Percentiles rank a stretch among this genome's conserved stretches.
Evolutionary conservation across 2,113 vertebrate species (phyloP).

Genomic region (Zapornia atra): DNA sequence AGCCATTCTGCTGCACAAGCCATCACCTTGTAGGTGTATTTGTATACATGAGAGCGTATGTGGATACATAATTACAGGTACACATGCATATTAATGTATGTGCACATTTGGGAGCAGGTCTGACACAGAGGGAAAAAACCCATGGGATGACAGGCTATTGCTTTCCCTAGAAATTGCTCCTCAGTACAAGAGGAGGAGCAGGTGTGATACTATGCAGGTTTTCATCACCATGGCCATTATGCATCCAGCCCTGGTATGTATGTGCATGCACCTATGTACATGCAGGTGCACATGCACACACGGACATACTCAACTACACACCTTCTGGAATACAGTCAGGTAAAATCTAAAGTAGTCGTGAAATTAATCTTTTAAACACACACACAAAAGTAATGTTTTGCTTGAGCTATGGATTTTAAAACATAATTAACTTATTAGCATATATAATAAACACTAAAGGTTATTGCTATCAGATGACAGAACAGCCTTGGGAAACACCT

Average conservation of each 20-base stretch:
- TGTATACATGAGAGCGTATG: background rate
- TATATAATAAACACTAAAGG: background rate
- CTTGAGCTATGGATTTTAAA: background rate
- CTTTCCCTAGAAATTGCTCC: background rate
- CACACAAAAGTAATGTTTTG: background rate
- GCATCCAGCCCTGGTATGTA: background rate
- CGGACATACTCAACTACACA: background rate
- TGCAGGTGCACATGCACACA: background rate
- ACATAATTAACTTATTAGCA: background rate
- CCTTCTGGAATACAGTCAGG: background rate
- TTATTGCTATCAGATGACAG: background rate
- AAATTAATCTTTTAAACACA: background rate
- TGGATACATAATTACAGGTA: background rate
- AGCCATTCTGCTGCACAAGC: background rate
- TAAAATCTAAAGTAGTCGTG: background rate
- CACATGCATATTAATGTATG: background rate
- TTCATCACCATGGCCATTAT: background rate
- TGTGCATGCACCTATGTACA: too few species aligned
- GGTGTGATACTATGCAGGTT: background rate
- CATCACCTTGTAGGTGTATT: background rate
- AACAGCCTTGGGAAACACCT: background rate
- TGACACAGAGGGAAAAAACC: background rate
- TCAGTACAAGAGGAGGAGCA: background rate
- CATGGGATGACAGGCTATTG: background rate
- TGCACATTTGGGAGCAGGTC: background rate